Evolutionary conservation across 2,888 invertebrate species (phyloP), one percentile per base, ranked within the genome.

Genomic region (Philereme vetulata): DNA sequence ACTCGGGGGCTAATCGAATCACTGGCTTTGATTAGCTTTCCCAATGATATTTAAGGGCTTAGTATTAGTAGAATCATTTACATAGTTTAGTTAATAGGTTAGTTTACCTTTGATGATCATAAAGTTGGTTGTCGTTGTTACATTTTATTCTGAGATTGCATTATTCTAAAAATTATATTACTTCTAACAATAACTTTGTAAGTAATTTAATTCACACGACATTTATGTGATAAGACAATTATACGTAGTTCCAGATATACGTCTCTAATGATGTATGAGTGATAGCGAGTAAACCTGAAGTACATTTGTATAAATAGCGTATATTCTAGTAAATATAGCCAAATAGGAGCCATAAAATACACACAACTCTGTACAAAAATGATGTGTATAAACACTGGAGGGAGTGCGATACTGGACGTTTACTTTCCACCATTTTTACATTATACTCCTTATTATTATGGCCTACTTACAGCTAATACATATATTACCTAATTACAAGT

Each of bases 351-450:
- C 74, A 78, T 82, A 77, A 78, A 83, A 80, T 77, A 83, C 80
- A 75, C 77, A 72, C 80, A 82, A 81, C 78, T 90, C 87, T 88
- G 84, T 90, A 90, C 89, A 91, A 90, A 85, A 89, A 84, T 82
- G 73, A 80, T 82, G 87, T 90, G 86, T 90, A 81, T 85, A 88
- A 86, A 88, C 86, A 90, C 84, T 92, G 92, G 92, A 91, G 91
- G 92, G 92, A 92, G 90, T 88, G 90, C 88, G 91, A 91, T 89
- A 90, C 86, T 91, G 92, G 92, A 91, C 91, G 92, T 89, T 84
- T 84, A 82, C 78, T 82, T 84, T 84, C 74, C 75, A 79, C 76
- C 76, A 82, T 84, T 84, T 84, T 82, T 84, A 85, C 77, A 80
- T 70, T 64, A 43, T 77, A 73, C 68, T 76, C 69, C 74, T 77